phyloP scores from a whole-genome alignment of 1,140 invertebrate genomes.

The Fopius arisanus region DNA sequence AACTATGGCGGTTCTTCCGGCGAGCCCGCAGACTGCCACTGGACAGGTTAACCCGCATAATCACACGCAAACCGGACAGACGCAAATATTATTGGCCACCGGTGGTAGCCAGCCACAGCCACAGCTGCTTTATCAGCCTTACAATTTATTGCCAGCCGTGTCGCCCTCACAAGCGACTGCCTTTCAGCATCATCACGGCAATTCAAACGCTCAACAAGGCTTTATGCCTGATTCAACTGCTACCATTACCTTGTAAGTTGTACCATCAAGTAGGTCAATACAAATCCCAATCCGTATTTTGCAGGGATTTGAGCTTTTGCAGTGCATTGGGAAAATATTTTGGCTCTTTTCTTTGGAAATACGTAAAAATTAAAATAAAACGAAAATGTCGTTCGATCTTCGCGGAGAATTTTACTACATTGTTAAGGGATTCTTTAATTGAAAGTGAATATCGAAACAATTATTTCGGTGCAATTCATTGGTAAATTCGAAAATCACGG shows the following conservation, averaged over 20 bases:
- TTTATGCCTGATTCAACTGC: slow-evolving; percentile 11
- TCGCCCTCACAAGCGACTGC: slow-evolving; percentile 43
- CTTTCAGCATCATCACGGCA: slow-evolving; percentile 39
- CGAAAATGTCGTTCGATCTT: too few relatives aligned
- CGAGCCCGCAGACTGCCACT: slow-evolving; percentile 63
- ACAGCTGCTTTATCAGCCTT: slow-evolving; percentile 59
- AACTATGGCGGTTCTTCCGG: slow-evolving; percentile 64
- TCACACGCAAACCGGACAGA: slow-evolving; percentile 51
- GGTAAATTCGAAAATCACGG: too few relatives aligned
- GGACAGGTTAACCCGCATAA: slow-evolving; percentile 54
- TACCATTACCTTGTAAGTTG: slow-evolving; percentile 24
- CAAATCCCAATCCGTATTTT: too few relatives aligned
- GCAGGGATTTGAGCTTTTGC: too few relatives aligned
- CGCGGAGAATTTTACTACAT: too few relatives aligned
- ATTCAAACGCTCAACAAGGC: slow-evolving; percentile 22
- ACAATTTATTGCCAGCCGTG: slow-evolving; percentile 51
- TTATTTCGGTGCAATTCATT: too few relatives aligned
- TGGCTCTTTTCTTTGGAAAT: too few relatives aligned
- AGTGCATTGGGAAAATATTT: too few relatives aligned
- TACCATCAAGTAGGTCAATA: too few relatives aligned
- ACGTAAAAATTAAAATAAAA: too few relatives aligned
- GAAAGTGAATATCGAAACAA: too few relatives aligned
- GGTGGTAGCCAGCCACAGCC: slow-evolving; percentile 42
- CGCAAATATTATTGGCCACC: slow-evolving; percentile 47
- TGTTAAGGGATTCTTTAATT: too few relatives aligned